Evolutionary conservation across 2,888 invertebrate species (phyloP).

Genomic region (Agrochola lychnidis): DNA sequence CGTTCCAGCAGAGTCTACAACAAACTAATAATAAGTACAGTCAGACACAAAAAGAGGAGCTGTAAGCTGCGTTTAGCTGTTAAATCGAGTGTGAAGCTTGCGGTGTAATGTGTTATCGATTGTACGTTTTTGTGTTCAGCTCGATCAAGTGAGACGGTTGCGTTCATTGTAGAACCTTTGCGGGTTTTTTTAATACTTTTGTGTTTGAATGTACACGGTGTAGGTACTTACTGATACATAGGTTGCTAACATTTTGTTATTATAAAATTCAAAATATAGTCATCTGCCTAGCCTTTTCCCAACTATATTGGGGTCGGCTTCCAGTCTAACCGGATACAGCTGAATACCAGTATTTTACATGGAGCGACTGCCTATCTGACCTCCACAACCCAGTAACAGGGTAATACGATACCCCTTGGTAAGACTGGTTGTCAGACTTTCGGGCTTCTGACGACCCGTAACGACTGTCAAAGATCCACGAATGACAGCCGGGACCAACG

Average conservation of each 20-base stretch:
- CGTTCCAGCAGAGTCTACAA: conserved; percentile 10
- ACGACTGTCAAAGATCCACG: no score
- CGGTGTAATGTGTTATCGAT: conserved; percentile 64
- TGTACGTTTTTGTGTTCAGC: conserved; percentile 56
- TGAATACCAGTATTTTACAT: no score
- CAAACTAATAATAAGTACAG: conserved; percentile 53
- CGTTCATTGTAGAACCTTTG: conserved; percentile 46
- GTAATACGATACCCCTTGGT: no score
- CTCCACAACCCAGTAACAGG: no score
- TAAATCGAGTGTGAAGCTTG: conserved; percentile 68
- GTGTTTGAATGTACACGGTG: conserved; percentile 18
- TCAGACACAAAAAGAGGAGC: conserved; percentile 60
- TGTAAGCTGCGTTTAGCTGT: conserved; percentile 60
- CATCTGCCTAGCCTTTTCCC: no score
- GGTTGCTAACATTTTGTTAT: background rate
- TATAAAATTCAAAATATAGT: no score
- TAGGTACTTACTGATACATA: background rate
- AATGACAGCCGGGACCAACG: no score
- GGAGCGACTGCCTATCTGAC: no score
- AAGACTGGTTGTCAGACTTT: no score
- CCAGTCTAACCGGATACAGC: no score
- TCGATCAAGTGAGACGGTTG: conserved; percentile 58
- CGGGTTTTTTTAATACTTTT: conserved; percentile 41
- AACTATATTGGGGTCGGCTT: no score
- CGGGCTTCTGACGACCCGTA: no score